A percentile compares a stretch with the other conserved stretches of the same genome.
phyloP scores from a whole-genome alignment of 2,888 invertebrate species.

The Gymnocheta viridis region DNA sequence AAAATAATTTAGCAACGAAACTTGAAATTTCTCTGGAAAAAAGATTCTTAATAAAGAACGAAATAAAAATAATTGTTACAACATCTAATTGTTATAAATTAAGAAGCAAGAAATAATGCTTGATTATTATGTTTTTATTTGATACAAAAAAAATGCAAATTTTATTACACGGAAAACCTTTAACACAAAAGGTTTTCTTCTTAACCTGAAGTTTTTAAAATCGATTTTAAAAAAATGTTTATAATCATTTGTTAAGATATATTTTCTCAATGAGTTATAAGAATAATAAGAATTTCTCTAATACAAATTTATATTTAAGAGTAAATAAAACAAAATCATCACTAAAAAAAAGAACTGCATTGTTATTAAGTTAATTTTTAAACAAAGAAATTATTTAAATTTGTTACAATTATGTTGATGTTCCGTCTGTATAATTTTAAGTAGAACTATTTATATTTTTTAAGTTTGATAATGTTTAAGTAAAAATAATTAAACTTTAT shows the following conservation, averaged over 20 bases:
- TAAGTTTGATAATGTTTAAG: slow-evolving; percentile 54
- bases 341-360: slow-evolving; percentile 59
- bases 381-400: slow-evolving; percentile 30
- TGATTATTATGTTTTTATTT: neutral
- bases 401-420: slow-evolving; percentile 38
- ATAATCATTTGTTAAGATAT: neutral
- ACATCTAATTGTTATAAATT: slow-evolving; percentile 47
- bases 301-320: slow-evolving; percentile 23
- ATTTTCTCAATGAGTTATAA: neutral
- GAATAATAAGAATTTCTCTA: neutral
- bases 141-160: neutral
- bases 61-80: slow-evolving; percentile 52
- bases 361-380: slow-evolving; percentile 64
- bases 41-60: slow-evolving; percentile 4
- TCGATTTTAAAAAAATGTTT: neutral
- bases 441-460: slow-evolving; percentile 47
- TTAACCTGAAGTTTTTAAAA: neutral
- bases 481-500: slow-evolving; percentile 20
- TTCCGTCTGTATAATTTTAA: slow-evolving; percentile 50
- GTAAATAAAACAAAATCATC: neutral
- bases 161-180: neutral
- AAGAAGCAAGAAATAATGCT: neutral
- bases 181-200: neutral
- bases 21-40: slow-evolving; percentile 21
- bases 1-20: slow-evolving; percentile 52